These are phyloP conservation scores for Seriola rivoliana DNA, from an alignment of 2,113 vertebrate species.

Conservation along the genomic window DNA sequence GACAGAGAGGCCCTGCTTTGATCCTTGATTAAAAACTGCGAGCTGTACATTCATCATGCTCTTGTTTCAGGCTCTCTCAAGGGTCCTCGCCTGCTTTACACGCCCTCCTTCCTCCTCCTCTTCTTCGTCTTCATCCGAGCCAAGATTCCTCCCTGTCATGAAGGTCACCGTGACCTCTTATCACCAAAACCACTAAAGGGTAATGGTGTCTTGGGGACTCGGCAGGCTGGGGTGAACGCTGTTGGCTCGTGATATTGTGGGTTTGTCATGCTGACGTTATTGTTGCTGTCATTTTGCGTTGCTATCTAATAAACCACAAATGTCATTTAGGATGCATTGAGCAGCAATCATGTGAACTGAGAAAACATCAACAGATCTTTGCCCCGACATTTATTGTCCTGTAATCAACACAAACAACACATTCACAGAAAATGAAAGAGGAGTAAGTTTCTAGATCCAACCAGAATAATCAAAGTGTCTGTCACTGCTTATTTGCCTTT, in stretches of 20 bases:
- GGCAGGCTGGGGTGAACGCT: not conserved
- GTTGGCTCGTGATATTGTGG: conserved; percentile 18
- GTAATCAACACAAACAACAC: not conserved
- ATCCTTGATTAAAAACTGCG: conserved; percentile 88
- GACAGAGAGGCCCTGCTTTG: conserved; percentile 82
- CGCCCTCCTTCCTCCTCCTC: conserved; percentile 46
- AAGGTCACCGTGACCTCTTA: conserved; percentile 61
- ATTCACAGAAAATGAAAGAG: not conserved
- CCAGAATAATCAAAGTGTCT: not conserved
- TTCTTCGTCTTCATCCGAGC: conserved; percentile 35
- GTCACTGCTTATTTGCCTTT: conserved; percentile 2
- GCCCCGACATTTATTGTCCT: not conserved
- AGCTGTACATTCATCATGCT: conserved; percentile 84
- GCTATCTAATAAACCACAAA: conserved; percentile 43
- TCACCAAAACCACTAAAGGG: conserved; percentile 56
- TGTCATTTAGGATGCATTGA: conserved; percentile 9
- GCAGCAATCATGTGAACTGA: not conserved
- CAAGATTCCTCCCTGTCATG: conserved; percentile 59
- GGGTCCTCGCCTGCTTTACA: conserved; percentile 56
- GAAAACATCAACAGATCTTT: conserved; percentile 22
- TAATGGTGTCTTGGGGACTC: conserved; percentile 29
- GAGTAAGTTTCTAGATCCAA: not conserved
- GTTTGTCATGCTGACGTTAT: conserved; percentile 19
- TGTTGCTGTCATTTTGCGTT: conserved; percentile 22
- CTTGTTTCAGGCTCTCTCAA: conserved; percentile 73